A percentile compares a stretch with the other conserved stretches of the same genome.
phyloP scores from a whole-genome alignment of 37 sponge, comb jelly and placozoan genomes.

The Spongilla lacustris region DNA sequence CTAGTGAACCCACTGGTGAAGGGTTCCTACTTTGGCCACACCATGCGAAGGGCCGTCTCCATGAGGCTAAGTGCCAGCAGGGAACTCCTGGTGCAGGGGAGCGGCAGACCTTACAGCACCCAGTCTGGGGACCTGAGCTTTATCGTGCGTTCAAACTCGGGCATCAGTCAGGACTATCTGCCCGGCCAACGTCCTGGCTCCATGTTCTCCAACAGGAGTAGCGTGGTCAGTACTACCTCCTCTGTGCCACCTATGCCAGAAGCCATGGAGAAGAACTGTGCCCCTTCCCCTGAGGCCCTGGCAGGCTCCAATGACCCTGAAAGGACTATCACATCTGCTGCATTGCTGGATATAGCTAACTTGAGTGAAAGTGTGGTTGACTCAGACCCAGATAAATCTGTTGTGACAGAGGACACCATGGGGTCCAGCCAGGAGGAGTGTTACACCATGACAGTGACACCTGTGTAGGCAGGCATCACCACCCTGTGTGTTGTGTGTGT shows the following conservation, averaged over 20 bases:
- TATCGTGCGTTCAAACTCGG: neutral
- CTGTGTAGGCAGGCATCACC: neutral
- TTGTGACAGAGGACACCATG: neutral
- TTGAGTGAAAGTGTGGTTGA: neutral
- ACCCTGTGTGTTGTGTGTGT: neutral
- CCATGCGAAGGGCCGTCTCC: conserved; percentile 33
- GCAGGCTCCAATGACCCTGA: neutral
- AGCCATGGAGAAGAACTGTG: neutral
- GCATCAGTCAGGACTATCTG: neutral
- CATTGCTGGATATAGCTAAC: neutral
- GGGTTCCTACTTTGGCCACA: conserved; percentile 38
- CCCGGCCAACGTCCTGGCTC: neutral
- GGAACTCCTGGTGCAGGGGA: neutral
- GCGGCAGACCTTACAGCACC: neutral
- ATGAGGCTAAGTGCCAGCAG: conserved; percentile 9
- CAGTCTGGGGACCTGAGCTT: neutral
- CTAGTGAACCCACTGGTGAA: neutral
- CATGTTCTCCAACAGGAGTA: conserved; percentile 24
- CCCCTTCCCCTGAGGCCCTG: neutral
- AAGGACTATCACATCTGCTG: neutral
- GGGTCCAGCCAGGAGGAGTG: neutral
- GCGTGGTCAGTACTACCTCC: conserved; percentile 30
- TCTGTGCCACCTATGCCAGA: neutral
- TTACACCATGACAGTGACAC: neutral
- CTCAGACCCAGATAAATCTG: neutral